Evolutionary conservation across 2,113 vertebrate genomes (phyloP).

Genomic region (Dasyurus viverrinus): DNA sequence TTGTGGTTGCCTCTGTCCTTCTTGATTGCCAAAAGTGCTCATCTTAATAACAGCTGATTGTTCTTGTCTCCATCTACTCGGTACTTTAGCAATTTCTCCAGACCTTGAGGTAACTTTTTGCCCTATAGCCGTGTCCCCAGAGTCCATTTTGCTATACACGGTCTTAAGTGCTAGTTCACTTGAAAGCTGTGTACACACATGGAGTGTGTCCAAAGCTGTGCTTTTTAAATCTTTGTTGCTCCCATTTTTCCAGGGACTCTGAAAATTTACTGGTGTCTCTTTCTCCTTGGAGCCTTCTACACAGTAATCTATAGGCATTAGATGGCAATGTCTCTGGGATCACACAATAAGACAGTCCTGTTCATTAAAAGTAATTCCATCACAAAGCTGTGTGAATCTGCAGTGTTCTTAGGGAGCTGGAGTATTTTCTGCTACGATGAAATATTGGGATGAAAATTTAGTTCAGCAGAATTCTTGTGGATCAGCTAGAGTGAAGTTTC

Average conservation of each 20-base stretch:
- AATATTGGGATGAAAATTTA: constrained; percentile 70
- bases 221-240: constrained; percentile 84
- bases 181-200: constrained; percentile 88
- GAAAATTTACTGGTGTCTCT: constrained; percentile 77
- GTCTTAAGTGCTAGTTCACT: constrained; percentile 86
- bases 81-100: constrained; percentile 91
- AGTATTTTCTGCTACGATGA: constrained; percentile 77
- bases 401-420: constrained; percentile 78
- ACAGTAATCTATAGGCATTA: constrained; percentile 82
- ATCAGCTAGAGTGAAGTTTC: constrained; percentile 80
- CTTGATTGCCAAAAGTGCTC: constrained; percentile 91
- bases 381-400: constrained; percentile 79
- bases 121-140: constrained; percentile 90
- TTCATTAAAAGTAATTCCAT: constrained; percentile 80
- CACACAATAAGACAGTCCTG: constrained; percentile 81
- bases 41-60: constrained; percentile 90
- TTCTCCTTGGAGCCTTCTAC: constrained; percentile 82
- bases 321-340: constrained; percentile 77
- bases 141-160: constrained; percentile 92
- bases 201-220: constrained; percentile 85
- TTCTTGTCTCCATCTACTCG: constrained; percentile 95
- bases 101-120: constrained; percentile 93
- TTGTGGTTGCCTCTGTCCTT: constrained; percentile 87
- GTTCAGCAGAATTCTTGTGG: constrained; percentile 66
- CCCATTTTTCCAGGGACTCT: constrained; percentile 83